Base-by-base conservation (phyloP, 2,888 invertebrate genomes). In the Philereme vetulata region DNA sequence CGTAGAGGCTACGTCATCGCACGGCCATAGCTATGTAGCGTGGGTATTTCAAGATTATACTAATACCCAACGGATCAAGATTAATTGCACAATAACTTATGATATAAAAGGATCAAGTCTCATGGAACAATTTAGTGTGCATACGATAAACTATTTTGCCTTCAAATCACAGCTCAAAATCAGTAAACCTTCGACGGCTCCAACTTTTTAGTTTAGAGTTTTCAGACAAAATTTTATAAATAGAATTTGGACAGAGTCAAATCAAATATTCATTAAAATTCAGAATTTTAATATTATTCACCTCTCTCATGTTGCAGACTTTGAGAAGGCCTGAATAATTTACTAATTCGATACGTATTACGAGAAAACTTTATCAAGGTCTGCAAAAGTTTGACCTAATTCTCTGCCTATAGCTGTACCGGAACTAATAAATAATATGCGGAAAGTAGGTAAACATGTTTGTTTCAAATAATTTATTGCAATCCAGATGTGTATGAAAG, bases 351-450 rank as follows among this genome's bases (percentile, higher is more conserved):
- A 65, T 61, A 64, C 59, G 48, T 64, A 58, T 66, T 53, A 60
- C 51, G 51, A 57, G 44, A 51, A 5, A 56, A 56, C 57, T 58
- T 69, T 68, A 64, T 70, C 74, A 78, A 81, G 77, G 78, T 75
- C 69, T 33, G 53, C 60, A 60, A 71, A 74, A 84, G 81, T 85
- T 83, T 82, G 87, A 82, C 85, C 86, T 72, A 80, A 81, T 84
- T 78, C 71, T 40, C 50, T 60, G 55, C 56, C 54, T 60, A 64
- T 62, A 64, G 61, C 62, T 71, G 66, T 74, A 71, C 68, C 64
- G 64, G 62, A 64, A 72, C 68, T 67, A 71, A 75, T 76, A 75
- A 76, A 74, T 73, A 74, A 76, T 70, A 53, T 62, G 71, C 60
- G 61, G 66, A 68, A 71, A 74, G 71, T 21, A 21, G 21, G 21